Percentiles rank a stretch among this genome's conserved stretches.
Evolutionary conservation across 1,140 invertebrate genomes (phyloP).

Genomic region (Planococcus citri): DNA sequence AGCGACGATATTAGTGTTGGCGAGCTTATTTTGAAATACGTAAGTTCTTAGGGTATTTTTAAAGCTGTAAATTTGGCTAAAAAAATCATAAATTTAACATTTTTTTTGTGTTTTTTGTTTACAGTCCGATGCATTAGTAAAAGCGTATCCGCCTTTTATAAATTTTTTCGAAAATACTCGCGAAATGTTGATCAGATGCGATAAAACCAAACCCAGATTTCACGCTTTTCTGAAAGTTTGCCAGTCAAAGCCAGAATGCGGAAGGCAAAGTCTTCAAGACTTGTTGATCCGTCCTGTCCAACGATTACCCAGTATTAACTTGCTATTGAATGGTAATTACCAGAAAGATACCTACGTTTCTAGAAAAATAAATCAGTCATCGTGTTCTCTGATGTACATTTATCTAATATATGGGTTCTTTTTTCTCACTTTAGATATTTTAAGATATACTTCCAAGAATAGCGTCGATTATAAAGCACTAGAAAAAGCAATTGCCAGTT

Average conservation of each 20-base stretch:
- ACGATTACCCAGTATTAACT: constrained; percentile 84
- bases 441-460: constrained; percentile 75
- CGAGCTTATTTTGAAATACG: constrained; percentile 70
- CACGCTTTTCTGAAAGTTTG: constrained; percentile 96
- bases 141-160: constrained; percentile 92
- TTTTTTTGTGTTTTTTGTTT: constrained; percentile 21
- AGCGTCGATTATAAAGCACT: constrained; percentile 75
- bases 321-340: constrained; percentile 75
- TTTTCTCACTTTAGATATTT: constrained; percentile 55
- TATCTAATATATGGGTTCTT: too few relatives aligned
- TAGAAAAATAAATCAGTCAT: background rate
- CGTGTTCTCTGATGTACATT: background rate
- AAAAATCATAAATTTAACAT: constrained; percentile 9
- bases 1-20: constrained; percentile 74
- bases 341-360: background rate
- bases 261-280: constrained; percentile 84
- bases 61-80: background rate
- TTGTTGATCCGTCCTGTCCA: constrained; percentile 93
- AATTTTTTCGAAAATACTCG: constrained; percentile 97
- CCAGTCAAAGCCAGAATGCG: constrained; percentile 84
- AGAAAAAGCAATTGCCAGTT: constrained; percentile 67
- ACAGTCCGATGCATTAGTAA: constrained; percentile 56
- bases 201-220: constrained; percentile 83
- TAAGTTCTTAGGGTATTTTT: constrained; percentile 25
- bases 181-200: constrained; percentile 78